Conservation (phyloP, 2,113 vertebrate species). For the Oncorhynchus clarkii region DNA sequence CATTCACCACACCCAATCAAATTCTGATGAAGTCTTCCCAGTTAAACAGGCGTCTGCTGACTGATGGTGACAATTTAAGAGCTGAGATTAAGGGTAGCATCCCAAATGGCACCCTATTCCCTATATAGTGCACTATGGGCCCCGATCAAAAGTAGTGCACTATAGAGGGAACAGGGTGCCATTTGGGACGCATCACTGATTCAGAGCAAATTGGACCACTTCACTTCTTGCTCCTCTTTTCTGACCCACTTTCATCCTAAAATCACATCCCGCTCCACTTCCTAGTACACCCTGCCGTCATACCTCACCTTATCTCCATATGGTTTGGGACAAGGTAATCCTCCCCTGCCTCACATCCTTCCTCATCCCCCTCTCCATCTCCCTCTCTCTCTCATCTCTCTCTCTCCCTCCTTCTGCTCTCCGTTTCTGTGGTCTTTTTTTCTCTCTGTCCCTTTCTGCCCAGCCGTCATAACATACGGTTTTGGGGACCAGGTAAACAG, state of each 20-base stretch:
- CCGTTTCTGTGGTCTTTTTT: neutral
- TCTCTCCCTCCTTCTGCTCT: neutral
- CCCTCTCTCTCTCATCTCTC: neutral
- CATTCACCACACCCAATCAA: neutral
- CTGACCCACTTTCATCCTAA: too few relatives aligned
- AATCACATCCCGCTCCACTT: too few relatives aligned
- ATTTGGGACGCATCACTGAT: too few relatives aligned
- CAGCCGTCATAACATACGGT: neutral
- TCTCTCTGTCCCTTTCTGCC: neutral
- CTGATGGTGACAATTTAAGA: neutral
- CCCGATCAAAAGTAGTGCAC: too few relatives aligned
- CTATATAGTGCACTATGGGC: too few relatives aligned
- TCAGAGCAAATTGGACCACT: too few relatives aligned
- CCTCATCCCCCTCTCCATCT: neutral
- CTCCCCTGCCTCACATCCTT: neutral
- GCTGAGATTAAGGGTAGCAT: too few relatives aligned
- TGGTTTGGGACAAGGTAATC: neutral
- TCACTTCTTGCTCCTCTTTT: too few relatives aligned
- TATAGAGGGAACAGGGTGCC: too few relatives aligned
- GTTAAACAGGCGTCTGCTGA: neutral
- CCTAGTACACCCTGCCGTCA: too few relatives aligned
- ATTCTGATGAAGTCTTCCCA: neutral
- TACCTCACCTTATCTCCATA: too few relatives aligned
- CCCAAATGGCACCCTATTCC: too few relatives aligned
- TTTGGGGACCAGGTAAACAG: neutral